phyloP scores from a whole-genome alignment of 2,113 vertebrate genomes.

The Martes martes region DNA sequence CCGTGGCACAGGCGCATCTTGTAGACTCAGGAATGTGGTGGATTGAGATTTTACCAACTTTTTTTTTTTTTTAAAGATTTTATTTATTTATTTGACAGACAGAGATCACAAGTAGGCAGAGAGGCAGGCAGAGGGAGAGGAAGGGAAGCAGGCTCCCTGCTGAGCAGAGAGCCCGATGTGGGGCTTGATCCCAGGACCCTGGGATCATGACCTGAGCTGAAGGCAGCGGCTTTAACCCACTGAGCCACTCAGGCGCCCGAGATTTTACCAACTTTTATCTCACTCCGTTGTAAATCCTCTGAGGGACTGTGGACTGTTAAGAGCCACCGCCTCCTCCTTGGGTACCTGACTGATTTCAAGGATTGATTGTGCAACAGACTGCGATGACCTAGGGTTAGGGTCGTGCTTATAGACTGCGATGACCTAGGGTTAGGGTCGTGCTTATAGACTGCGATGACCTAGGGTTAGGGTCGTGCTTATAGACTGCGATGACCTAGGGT shows the following conservation, averaged over 20 bases:
- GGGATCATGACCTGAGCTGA: too few species aligned
- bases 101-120: too few species aligned
- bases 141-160: too few species aligned
- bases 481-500: background rate
- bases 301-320: background rate
- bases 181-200: too few species aligned
- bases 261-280: background rate
- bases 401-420: background rate
- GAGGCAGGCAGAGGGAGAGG: too few species aligned
- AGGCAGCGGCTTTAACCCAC: too few species aligned
- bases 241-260: too few species aligned
- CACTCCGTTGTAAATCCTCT: background rate
- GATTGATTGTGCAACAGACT: background rate
- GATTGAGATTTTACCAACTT: background rate
- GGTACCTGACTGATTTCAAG: background rate
- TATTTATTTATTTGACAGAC: too few species aligned
- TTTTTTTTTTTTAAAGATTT: too few species aligned
- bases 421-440: background rate
- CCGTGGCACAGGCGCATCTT: background rate
- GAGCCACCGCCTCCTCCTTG: background rate
- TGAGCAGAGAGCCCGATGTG: too few species aligned
- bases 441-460: background rate
- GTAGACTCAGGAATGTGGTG: background rate
- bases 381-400: background rate
- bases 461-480: background rate